Evolutionary conservation across 2,888 invertebrate genomes (phyloP), one percentile per base, ranked within the genome.

Genomic region (Bombyx huttoni): DNA sequence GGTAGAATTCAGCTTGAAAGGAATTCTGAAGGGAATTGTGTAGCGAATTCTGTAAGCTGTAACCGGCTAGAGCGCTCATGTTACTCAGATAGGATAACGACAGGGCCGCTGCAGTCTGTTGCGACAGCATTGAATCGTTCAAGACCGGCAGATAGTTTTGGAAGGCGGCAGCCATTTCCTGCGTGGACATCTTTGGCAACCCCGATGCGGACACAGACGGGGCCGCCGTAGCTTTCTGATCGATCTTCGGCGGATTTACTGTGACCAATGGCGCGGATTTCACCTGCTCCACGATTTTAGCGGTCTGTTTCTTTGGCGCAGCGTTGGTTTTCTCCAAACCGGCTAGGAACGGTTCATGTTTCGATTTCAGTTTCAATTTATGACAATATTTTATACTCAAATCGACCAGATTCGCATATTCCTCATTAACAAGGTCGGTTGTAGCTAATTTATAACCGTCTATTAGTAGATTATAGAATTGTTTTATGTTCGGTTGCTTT

Each of bases 331-430:
- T 85, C 50, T 84, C 83, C 50, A 79, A 57, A 62, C 73, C 76
- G 0, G 81, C 79, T 53, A 74, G 69, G 3, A 80, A 87, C 6
- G 89, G 86, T 55, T 89, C 86, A 52, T 91, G 89, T 70, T 91
- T 93, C 55, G 91, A 85, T 0, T 87, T 79, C 24, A 90, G 81
- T 53, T 90, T 89, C 58, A 91, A 84, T 62, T 91, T 91, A 58
- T 92, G 91, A 64, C 94, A 94, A 63, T 92, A 92, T 70, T 93
- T 94, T 59, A 92, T 86, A 49, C 93, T 94, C 46, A 92, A 75
- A 61, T 94, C 94, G 7, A 92, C 79, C 9, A 91, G 76, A 66
- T 92, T 93, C 53, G 81, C 78, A 61, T 89, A 92, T 60, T 93
- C 40, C 9, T 40, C 93, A 9, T 91, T 82, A 51, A 90, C 74